phyloP scores from a whole-genome alignment of 1,140 invertebrate species.

The Hesperophylax magnus region DNA sequence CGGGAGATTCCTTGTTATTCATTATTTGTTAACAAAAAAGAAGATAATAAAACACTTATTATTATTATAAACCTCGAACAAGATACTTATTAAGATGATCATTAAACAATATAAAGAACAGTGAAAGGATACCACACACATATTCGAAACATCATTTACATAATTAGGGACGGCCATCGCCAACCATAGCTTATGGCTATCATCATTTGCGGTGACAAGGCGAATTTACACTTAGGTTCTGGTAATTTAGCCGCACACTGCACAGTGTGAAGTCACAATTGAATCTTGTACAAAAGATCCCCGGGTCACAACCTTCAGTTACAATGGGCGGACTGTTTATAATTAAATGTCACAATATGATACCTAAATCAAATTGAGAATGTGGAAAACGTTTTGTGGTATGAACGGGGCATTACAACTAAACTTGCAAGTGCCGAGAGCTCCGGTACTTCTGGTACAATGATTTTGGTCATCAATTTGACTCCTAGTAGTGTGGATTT shows the following conservation, averaged over 20 bases:
- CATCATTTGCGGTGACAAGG: neutral
- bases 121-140: conserved; percentile 1
- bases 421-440: too few species aligned
- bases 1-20: too few species aligned
- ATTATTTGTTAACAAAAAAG: too few species aligned
- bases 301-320: conserved; percentile 8
- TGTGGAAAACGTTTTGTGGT: neutral
- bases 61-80: too few species aligned
- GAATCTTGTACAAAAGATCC: conserved; percentile 10
- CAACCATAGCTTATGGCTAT: neutral
- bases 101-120: too few species aligned
- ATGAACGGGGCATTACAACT: too few species aligned
- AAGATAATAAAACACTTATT: too few species aligned
- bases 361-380: conserved; percentile 30
- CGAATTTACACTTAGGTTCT: neutral
- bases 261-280: conserved; percentile 4
- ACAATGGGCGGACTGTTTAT: conserved; percentile 14
- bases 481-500: too few species aligned
- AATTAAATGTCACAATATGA: conserved; percentile 32
- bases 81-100: too few species aligned
- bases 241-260: neutral
- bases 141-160: conserved; percentile 9
- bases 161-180: conserved; percentile 1
- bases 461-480: too few species aligned
- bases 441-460: too few species aligned